A percentile compares a stretch with the other conserved stretches of the same genome.
Conservation (phyloP, 1,140 invertebrate species). For the Scaptomyza graminum region DNA sequence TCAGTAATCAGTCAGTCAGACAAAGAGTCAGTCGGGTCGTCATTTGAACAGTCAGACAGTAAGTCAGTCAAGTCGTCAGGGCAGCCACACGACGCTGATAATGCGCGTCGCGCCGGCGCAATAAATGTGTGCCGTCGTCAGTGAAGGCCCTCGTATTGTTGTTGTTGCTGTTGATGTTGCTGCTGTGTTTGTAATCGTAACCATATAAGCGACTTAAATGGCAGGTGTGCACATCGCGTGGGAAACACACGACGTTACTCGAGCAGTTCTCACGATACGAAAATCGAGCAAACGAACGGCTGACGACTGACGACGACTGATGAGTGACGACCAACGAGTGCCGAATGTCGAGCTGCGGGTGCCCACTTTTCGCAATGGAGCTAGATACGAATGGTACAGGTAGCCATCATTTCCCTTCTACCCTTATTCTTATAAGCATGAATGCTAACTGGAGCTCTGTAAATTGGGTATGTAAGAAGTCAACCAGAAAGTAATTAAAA, state of each 20-base stretch:
- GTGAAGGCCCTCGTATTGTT: conserved; percentile 61
- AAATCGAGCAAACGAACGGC: conserved; percentile 71
- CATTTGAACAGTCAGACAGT: conserved; percentile 29
- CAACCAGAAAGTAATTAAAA: conserved; percentile 13
- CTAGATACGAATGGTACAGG: conserved; percentile 1
- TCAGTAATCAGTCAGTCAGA: conserved; percentile 57
- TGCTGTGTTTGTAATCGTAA: conserved; percentile 75
- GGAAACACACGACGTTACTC: conserved; percentile 83
- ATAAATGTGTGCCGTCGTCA: conserved; percentile 75
- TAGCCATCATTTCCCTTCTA: conserved; percentile 1
- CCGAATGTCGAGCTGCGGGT: conserved; percentile 40
- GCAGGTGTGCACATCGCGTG: conserved; percentile 84
- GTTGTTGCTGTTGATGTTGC: conserved; percentile 33
- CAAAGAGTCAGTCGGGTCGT: conserved; percentile 17
- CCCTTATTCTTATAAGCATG: conserved; percentile 26
- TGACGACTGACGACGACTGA: conserved; percentile 36
- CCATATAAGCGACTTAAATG: conserved; percentile 83
- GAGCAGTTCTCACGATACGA: conserved; percentile 83
- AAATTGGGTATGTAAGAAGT: conserved; percentile 6
- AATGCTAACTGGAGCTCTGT: conserved; percentile 30
- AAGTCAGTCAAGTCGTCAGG: conserved; percentile 48
- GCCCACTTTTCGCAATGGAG: conserved; percentile 36
- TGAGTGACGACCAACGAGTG: conserved; percentile 25
- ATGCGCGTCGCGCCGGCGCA: conserved; percentile 78
- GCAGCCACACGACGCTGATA: conserved; percentile 76